Evolutionary conservation across 1,140 invertebrate genomes (phyloP), one percentile per base, ranked within the genome.

Genomic region (Nylanderia fulva): DNA sequence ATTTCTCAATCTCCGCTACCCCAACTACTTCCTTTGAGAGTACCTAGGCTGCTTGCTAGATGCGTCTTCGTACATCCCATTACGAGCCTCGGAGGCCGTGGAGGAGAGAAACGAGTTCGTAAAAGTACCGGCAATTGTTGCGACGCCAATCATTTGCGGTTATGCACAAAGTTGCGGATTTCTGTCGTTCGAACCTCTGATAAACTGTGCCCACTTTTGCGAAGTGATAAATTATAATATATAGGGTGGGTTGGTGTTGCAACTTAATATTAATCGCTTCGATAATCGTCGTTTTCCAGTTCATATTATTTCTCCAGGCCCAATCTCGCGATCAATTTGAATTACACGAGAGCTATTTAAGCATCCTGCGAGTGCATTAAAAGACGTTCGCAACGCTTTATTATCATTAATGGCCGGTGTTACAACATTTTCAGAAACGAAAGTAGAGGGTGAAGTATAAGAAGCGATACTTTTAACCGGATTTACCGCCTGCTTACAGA

Each of bases 21-120:
- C 82, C 85, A 58, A 56, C 89, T 86, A 79, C 60, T 18, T 85
- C 83, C 84, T 77, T 69, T 84, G 33, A 71, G 13, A n/a, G 77
- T 56, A 39, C n/a, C 54, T 18, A 58, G 33, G 68, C 64, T 80
- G 64, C 42, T 52, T 29, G 42, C 21, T 21, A 69, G 52, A 15
- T 71, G 63, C 71, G 42, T 84, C 42, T 61, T 69, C 42, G 33
- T 66, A 52, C 76, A 54, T 85, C 56, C 77, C 11, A 85, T 85
- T 72, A 72, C 8, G 33, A 60, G 27, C 2, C 63, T 36, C 21
- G 24, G 24, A 18, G 15, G 11, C 15, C 42, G 33, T 24, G 52
- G 0, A 52, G 15, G 36, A 48, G 74, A 87, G 74, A 87, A 85
- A 85, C 64, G 56, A 54, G 68, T 71, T 45, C 75, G 82, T 39